Base-by-base conservation (phyloP, 2,797 vertebrate genomes). In the Diplodus puntazzo region DNA sequence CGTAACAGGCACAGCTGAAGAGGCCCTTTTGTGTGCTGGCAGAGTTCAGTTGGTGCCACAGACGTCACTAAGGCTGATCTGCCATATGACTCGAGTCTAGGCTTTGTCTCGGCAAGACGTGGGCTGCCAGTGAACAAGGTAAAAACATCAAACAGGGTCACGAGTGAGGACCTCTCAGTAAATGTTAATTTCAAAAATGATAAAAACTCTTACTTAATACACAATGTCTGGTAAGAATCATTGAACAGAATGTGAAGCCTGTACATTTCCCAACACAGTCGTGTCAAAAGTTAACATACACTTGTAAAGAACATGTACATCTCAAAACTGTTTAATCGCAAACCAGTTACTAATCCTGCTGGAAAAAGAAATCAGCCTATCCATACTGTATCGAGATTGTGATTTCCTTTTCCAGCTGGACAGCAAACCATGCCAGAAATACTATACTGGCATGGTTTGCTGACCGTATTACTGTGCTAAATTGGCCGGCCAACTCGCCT, bases 11-110 rank as follows among this genome's bases (percentile, higher is more conserved):
- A 50, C 11, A 55, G 42, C 42, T 73, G 52, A 87, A 87, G 43
- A 65, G 64, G 52, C 62, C 59, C 76, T 77, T 79, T 80, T 82
- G 82, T 82, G 63, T 67, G 39, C 27, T 4, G 2, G 50, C 72
- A 50, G 61, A 72, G 64, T 76, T 75, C 57, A 65, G 58, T 57
- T 17, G 1, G 46, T 69, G 53, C 46, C 27, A 78, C 61, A 80
- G 61, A 70, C 25, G 20, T 43, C 39, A 64, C 50, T 21, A 18
- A 25, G 52, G 49, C 18, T 5, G 14, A 49, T 46, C 23, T 52
- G 53, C 52, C 39, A 48, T 71, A 72, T 63, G 73, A 77, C 63
- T 83, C 45, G 9, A 62, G 64, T 55, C 9, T 20, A 73, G 73
- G 62, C 63, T 70, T 50, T 65, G 64, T 75, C 23, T 53, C 5